Percentiles rank a stretch among this genome's conserved stretches.
Conservation (phyloP, 2,888 invertebrate species). For the Steinernema carpocapsae region DNA sequence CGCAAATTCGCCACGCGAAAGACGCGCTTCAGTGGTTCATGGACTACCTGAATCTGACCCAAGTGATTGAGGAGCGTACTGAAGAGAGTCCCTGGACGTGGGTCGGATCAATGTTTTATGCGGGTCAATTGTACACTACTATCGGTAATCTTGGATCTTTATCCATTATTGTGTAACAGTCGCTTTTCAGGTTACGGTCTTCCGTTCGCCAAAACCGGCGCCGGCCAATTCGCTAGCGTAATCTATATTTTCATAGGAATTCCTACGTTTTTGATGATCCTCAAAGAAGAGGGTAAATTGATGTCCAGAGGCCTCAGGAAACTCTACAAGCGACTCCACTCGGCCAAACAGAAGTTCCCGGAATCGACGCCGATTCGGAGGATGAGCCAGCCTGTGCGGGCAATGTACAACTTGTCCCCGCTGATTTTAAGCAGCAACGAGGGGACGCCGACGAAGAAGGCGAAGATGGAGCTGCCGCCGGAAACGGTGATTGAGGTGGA, state of each 20-base stretch:
- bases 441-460: slow-evolving; percentile 27
- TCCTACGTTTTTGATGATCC: slow-evolving; percentile 64
- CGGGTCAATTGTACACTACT: slow-evolving; percentile 67
- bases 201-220: slow-evolving; percentile 58
- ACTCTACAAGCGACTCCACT: slow-evolving; percentile 56
- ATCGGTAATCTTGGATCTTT: slow-evolving; percentile 52
- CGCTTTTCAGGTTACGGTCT: slow-evolving; percentile 62
- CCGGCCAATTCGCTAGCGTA: slow-evolving; percentile 59
- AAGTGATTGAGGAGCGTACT: slow-evolving; percentile 57
- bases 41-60: slow-evolving; percentile 63
- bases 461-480: neutral
- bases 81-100: slow-evolving; percentile 62
- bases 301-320: slow-evolving; percentile 59
- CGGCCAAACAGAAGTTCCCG: slow-evolving; percentile 52
- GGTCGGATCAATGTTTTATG: slow-evolving; percentile 65
- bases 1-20: slow-evolving; percentile 56
- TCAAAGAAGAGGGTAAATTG: slow-evolving; percentile 63
- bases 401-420: slow-evolving; percentile 21
- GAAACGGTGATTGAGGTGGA: neutral
- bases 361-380: slow-evolving; percentile 44
- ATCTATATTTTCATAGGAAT: slow-evolving; percentile 66
- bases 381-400: slow-evolving; percentile 49
- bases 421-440: neutral
- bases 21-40: slow-evolving; percentile 66
- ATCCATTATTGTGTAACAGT: slow-evolving; percentile 26